Conservation (phyloP, 2,797 vertebrate genomes). For the Manis pentadactyla region DNA sequence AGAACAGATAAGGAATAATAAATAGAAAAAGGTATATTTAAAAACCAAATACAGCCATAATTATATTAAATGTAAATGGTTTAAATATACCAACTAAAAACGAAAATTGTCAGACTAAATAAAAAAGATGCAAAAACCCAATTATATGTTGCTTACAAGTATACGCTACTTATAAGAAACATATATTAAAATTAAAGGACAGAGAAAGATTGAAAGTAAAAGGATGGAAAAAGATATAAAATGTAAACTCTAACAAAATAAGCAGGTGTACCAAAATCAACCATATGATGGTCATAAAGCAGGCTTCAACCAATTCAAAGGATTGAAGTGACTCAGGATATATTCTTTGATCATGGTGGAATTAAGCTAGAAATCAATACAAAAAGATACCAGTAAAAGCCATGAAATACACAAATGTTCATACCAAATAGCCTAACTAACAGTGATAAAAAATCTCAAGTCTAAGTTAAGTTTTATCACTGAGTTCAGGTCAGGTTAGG, state of each 20-base stretch:
- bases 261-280: neutral
- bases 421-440: neutral
- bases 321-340: neutral
- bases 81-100: slow-evolving; percentile 35
- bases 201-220: neutral
- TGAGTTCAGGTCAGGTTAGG: neutral
- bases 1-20: slow-evolving; percentile 3
- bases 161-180: neutral
- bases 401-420: neutral
- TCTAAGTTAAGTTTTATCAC: neutral
- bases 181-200: neutral
- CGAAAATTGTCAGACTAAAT: neutral
- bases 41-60: neutral
- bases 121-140: neutral
- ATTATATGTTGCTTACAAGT: neutral
- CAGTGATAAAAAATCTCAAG: neutral
- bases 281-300: neutral
- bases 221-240: neutral
- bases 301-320: neutral
- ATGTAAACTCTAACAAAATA: neutral
- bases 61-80: slow-evolving; percentile 44
- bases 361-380: neutral
- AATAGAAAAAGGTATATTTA: slow-evolving; percentile 37
- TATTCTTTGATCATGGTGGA: neutral
- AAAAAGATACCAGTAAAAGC: neutral